Conservation (phyloP, 2,797 vertebrate species). For the Phaenicophaeus curvirostris region DNA sequence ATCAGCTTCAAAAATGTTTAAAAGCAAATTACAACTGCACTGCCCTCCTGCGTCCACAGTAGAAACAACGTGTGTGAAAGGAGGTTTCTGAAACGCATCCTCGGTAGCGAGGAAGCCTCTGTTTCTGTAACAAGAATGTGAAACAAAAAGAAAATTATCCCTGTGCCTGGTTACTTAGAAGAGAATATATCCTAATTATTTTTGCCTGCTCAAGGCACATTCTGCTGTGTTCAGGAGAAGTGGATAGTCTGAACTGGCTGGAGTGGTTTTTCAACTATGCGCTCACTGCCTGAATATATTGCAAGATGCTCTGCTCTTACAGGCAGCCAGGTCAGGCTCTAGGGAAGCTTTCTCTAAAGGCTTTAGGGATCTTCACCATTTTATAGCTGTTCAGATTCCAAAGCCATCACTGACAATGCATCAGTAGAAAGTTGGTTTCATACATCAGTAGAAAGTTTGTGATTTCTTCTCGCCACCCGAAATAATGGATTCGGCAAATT, state of each 20-base stretch:
- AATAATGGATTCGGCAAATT: neutral
- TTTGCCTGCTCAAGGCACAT: neutral
- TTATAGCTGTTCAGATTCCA: neutral
- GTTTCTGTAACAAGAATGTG: neutral
- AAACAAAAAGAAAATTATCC: neutral
- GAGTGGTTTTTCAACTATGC: neutral
- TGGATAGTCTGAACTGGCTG: neutral
- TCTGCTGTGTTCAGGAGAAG: neutral
- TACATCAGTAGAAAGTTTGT: neutral
- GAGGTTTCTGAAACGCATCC: neutral
- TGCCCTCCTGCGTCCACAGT: slow-evolving; percentile 72
- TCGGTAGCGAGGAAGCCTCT: rapidly evolving
- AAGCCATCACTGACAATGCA: neutral
- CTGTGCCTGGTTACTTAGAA: rapidly evolving
- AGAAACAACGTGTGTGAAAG: neutral
- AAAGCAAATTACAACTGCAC: slow-evolving; percentile 44
- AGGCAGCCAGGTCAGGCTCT: neutral
- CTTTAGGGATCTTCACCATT: neutral
- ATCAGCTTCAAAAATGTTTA: neutral
- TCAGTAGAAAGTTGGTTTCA: neutral
- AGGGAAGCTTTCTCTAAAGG: neutral
- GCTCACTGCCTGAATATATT: neutral
- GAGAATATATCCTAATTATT: neutral
- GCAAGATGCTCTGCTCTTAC: neutral
- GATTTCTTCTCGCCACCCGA: neutral